Evolutionary conservation across 2,888 invertebrate genomes (phyloP).

Genomic region (Melanostoma scalare): DNA sequence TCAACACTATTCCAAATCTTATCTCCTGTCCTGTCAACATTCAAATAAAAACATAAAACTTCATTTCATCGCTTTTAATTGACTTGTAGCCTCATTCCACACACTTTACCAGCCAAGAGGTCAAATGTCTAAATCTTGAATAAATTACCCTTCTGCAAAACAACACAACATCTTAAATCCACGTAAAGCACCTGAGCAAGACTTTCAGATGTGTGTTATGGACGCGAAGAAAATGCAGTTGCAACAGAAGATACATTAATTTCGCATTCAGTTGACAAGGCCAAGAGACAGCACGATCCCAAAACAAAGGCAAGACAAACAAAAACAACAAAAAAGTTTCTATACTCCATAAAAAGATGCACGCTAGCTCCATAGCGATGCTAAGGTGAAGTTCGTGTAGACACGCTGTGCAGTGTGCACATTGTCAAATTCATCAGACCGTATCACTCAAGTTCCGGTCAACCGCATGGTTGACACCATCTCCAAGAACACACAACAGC

Average conservation of each 20-base stretch:
- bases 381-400: slow-evolving; percentile 2
- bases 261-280: slow-evolving; percentile 54
- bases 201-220: neutral
- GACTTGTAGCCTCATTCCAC: slow-evolving; percentile 47
- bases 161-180: slow-evolving; percentile 12
- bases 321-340: slow-evolving; percentile 6
- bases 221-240: slow-evolving; percentile 3
- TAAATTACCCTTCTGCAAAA: slow-evolving; percentile 23
- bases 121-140: slow-evolving; percentile 41
- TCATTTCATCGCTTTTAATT: slow-evolving; percentile 43
- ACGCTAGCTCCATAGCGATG: neutral
- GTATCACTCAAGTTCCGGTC: slow-evolving; percentile 49
- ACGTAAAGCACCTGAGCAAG: slow-evolving; percentile 19
- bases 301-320: neutral
- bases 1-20: neutral
- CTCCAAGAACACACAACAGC: neutral
- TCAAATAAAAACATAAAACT: slow-evolving; percentile 12
- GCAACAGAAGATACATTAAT: slow-evolving; percentile 42
- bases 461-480: slow-evolving; percentile 44
- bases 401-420: neutral
- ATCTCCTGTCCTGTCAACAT: slow-evolving; percentile 12
- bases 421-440: slow-evolving; percentile 48
- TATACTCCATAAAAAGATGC: slow-evolving; percentile 15
- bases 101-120: slow-evolving; percentile 33
- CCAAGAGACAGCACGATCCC: slow-evolving; percentile 2